Evolutionary conservation across 2,113 vertebrate species (phyloP), one percentile per base, ranked within the genome.

Genomic region (Xenopus laevis): DNA sequence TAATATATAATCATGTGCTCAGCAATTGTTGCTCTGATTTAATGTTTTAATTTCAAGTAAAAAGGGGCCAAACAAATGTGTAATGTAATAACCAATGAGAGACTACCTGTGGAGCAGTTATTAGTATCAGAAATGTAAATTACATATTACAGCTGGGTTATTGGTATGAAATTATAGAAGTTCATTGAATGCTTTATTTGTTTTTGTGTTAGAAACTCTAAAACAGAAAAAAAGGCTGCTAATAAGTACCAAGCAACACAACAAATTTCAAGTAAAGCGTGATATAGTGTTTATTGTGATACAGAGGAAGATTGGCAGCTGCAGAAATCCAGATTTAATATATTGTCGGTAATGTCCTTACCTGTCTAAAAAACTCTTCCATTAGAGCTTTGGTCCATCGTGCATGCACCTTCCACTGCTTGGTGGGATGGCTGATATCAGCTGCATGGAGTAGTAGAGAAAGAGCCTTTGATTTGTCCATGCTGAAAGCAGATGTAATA

Each of bases 311-410:
- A 12, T 4, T 50, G 11, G 47, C 47, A 13, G 33, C 47, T 50
- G 10, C 47, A 50, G 47, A 16, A 13, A 50, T 50, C 3, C 47
- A 50, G 9, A 50, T 12, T 50, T 13, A 40, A 40, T 6, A 7
- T 1, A 40, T 40, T 9, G 33, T 40, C 6, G 6, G 1, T 40
- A 40, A 40, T 40, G 6, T 40, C 44, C 12, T 71, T 92, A 96
- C 95, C 93, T 96, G 95, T 79, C 90, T 91, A 84, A 96, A 96
- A 81, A 96, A 95, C 84, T 96, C 95, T 72, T 96, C 94, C 93
- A 96, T 95, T 45, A 96, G 89, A 1, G 92, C 87, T 78, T 93
- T 93, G 77, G 94, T 96, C 95, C 95, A 96, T 72, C 90, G 92
- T 77, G 91, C 93, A 81, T 96, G 95, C 45, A 96, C 91, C 0